These are phyloP conservation scores for Dryococelus australis DNA, from an alignment of 2,888 invertebrate species.

Conservation along the genomic window DNA sequence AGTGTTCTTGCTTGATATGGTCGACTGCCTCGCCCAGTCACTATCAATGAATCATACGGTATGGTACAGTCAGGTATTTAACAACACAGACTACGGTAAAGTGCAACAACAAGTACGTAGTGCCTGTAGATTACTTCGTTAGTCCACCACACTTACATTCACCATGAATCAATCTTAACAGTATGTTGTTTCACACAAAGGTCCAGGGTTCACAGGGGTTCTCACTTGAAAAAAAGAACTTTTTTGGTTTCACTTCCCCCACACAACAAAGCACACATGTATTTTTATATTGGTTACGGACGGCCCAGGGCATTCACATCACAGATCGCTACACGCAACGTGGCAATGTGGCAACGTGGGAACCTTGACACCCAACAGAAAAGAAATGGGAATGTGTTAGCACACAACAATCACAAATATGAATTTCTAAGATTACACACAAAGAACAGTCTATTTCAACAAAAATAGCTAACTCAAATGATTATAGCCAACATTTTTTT, in stretches of 20 bases:
- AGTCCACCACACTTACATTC: not conserved
- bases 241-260: conserved; percentile 5
- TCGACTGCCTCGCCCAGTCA: conserved; percentile 16
- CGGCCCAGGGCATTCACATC: conserved; percentile 38
- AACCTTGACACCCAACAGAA: conserved; percentile 37
- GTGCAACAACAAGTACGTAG: not conserved
- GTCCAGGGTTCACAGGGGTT: not conserved
- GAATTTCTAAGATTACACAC: conserved; percentile 10
- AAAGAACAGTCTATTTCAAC: not conserved
- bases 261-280: conserved; percentile 8
- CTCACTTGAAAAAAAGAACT: not conserved
- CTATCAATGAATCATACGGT: not conserved
- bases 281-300: conserved; percentile 38
- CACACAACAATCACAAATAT: conserved; percentile 37
- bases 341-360: conserved; percentile 16
- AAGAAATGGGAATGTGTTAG: conserved; percentile 37
- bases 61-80: not conserved
- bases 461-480: not conserved
- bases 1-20: conserved; percentile 16
- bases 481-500: not conserved
- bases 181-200: not conserved
- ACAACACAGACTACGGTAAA: conserved; percentile 2
- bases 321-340: conserved; percentile 35
- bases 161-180: not conserved
- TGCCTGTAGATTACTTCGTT: conserved; percentile 16